Base-by-base conservation (phyloP, 2,888 invertebrate genomes). In the Stenoptilia bipunctidactyla region DNA sequence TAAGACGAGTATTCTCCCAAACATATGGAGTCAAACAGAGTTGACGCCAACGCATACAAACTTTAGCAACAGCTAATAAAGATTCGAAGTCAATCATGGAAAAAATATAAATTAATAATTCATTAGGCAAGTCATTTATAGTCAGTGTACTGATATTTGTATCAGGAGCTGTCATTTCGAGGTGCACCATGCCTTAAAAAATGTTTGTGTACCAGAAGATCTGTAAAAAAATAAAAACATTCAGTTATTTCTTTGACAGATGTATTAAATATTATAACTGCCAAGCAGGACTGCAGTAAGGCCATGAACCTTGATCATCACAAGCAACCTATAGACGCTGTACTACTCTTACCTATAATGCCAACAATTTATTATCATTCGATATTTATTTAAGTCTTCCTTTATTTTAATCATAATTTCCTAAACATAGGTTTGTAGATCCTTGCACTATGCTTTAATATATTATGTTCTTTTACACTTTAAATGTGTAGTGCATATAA, bases 51-150 rank as follows among this genome's bases (percentile, higher is more conserved):
- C 85, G 61, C 49, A 67, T 58, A 52, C 84, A 84, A 15, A 85
- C 85, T 55, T 82, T 76, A 40, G 77, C 76, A 36, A 84, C 79
- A 13, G 80, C 67, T 48, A 83, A 54, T 15, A 85, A 61, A 43
- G 82, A 83, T 57, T 85, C 85, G 55, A 80, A 82, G 60, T 85
- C 84, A 40, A 84, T 75, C 79, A 82, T 80, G 43, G 85, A 85
- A 60, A 85, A 85, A 53, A 85, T 84, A 50, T 83, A 76, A 48
- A 85, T 83, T 45, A 85, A 70, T 56, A 85, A 67, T 65, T 85
- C 85, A 61, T 85, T 85, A 38, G 85, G 85, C 58, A 85, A 67
- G 55, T 84, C 82, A 64, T 85, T 83, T 61, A 85, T 77, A 43
- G 73, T 67, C 40, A 80, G 60, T 43, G 58, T 50, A 47, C 70